Base-by-base conservation (phyloP, 1,140 invertebrate genomes). In the Teleopsis dalmanni region DNA sequence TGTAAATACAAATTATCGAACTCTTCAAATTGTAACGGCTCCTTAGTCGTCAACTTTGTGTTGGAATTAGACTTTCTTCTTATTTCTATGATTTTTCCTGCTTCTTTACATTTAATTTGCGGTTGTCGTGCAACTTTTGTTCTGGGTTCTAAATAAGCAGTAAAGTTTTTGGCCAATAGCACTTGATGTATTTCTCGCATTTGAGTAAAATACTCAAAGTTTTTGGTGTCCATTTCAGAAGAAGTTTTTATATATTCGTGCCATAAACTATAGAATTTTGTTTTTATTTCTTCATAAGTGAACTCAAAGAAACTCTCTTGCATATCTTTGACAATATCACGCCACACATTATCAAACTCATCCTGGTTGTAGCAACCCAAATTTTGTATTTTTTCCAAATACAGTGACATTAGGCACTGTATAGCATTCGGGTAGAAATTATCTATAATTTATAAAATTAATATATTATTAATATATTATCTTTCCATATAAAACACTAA, bases 401-500 rank as follows among this genome's bases (percentile, higher is more conserved):
- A 51, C 16, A 51, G 44, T 21, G 44, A 26, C 9, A 51, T 33
- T 3, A 51, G 36, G 8, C 49, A 51, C 3, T 51, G 37, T 8
- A 51, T 45, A 14, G 49, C 49, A 51, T 51, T 51, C 11, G 49
- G 49, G 27, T 51, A 51, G 21, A 51, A 51, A 22, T 11, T 22
- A 23, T 48, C 46, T 25, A 16, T 35, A 26, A n/a, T n/a, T n/a
- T n/a, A n/a, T n/a, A n/a, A n/a, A n/a, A n/a, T n/a, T n/a, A 31
- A 31, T 9, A n/a, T 9, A 9, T 31, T 31, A 9, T 31, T 31
- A 31, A 31, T n/a, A 31, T 31, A n/a, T 31, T 31, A 9, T 9
- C 29, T 31, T n/a, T n/a, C n/a, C n/a, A n/a, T n/a, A n/a, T n/a
- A n/a, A n/a, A n/a, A n/a, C n/a, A n/a, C n/a, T n/a, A n/a, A n/a